Evolutionary conservation across 92 coral and sea anemone genomes (phyloP), one percentile per base, ranked within the genome.

Genomic region (Porites divaricata): DNA sequence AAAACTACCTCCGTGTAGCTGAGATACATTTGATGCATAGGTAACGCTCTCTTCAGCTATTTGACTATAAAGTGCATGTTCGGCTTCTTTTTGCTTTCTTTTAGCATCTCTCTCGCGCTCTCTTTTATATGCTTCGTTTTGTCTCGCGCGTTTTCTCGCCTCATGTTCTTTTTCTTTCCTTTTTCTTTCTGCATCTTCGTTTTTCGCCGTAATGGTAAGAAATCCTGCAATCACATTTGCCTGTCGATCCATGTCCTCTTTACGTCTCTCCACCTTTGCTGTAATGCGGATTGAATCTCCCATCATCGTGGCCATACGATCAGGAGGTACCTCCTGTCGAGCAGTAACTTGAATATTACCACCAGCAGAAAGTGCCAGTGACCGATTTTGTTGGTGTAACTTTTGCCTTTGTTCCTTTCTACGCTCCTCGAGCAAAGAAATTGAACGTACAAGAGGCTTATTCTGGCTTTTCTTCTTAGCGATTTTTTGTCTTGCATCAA

Each of bases 401-500:
- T 81, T 69, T 64, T 79, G 74, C 52, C 89, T 74, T 79, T 75
- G 87, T 50, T 88, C 90, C 72, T 88, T 91, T 57, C 90, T 85
- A 16, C 83, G 81, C 21, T 80, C 90, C 10, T 91, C 85, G 50
- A 85, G n/a, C 70, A 74, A 75, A 49, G 90, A 48, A 78, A 87
- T 88, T 13, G 95, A 80, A 75, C 83, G 83, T 53, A 76, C 69
- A 4, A 41, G 25, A 12, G 85, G 92, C 65, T 85, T 25, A 57
- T 62, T 71, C 17, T 63, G 83, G 6, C 67, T 80, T 53, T 88
- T 66, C 57, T 90, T 89, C 14, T 63, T 68, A 23, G 78, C 66
- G 69, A 94, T 83, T 79, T 89, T 94, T 49, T 87, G 89, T 62
- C 98, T 87, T 21, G 95, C 98, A 69, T 94, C 98, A 28, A 72